A percentile compares a stretch with the other conserved stretches of the same genome.
Evolutionary conservation across 53 echinoderm and acorn worm species (phyloP).

Genomic region (Luidia sarsii): DNA sequence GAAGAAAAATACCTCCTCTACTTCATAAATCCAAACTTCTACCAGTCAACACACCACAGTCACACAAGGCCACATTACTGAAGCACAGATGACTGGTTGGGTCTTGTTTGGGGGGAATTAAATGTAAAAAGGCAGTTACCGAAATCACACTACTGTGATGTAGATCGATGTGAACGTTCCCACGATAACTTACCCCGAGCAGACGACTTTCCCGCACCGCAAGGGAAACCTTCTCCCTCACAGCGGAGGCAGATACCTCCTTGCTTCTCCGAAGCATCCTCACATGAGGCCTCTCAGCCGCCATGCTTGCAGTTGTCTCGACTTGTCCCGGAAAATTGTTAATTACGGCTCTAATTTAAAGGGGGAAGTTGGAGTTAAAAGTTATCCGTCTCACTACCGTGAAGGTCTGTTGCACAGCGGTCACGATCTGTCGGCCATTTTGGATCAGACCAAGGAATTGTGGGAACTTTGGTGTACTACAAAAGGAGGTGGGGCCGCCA

Average conservation of each 20-base stretch:
- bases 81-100: too few species aligned
- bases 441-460: constrained; percentile 19
- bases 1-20: too few species aligned
- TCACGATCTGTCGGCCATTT: constrained; percentile 39
- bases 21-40: too few species aligned
- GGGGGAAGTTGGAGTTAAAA: constrained; percentile 39
- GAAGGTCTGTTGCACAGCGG: too few species aligned
- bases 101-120: too few species aligned
- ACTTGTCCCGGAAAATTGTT: constrained; percentile 33
- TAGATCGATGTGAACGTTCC: too few species aligned
- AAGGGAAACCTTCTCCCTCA: constrained; percentile 85
- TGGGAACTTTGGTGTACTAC: constrained; percentile 1
- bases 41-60: too few species aligned
- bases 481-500: constrained; percentile 40
- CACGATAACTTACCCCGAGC: constrained; percentile 61
- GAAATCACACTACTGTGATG: too few species aligned
- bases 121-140: too few species aligned
- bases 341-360: constrained; percentile 27
- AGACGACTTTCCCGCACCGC: constrained; percentile 87
- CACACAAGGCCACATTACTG: too few species aligned
- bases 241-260: constrained; percentile 60
- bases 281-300: constrained; percentile 66
- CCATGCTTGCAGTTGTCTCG: constrained; percentile 39
- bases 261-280: constrained; percentile 56
- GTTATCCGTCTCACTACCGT: neutral